Percentiles rank a stretch among this genome's conserved stretches.
These are phyloP conservation scores for Aldabrachelys gigantea DNA, from an alignment of 2,113 vertebrate genomes.

Conservation along the genomic window DNA sequence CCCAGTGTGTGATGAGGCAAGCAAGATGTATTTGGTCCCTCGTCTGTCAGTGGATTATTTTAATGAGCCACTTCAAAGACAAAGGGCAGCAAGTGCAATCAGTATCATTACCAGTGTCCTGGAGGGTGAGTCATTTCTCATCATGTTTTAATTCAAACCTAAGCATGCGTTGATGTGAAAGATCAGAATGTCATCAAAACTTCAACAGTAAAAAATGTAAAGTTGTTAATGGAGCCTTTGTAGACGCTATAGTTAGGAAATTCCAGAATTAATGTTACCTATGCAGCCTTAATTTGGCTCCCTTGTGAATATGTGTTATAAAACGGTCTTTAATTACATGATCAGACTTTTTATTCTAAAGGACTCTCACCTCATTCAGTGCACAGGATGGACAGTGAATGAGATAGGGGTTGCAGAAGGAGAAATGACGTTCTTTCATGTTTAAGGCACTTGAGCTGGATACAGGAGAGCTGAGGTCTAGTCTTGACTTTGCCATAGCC, in stretches of 20 bases:
- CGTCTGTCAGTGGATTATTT: constrained; percentile 82
- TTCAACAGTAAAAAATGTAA: not conserved
- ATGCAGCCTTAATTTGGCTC: not conserved
- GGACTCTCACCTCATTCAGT: rapidly evolving
- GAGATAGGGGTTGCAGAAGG: rapidly evolving
- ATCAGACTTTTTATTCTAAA: rapidly evolving
- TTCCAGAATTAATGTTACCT: not conserved
- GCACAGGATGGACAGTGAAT: not conserved
- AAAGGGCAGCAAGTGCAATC: constrained; percentile 89
- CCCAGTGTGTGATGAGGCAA: constrained; percentile 81
- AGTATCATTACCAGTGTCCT: constrained; percentile 94
- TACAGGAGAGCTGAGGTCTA: not conserved
- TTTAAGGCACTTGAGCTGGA: not conserved
- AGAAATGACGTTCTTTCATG: not conserved
- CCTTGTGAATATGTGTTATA: not conserved
- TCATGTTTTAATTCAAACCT: constrained; percentile 15
- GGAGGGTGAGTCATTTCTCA: constrained; percentile 82
- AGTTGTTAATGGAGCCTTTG: not conserved
- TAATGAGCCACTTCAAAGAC: constrained; percentile 79
- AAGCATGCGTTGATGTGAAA: not conserved
- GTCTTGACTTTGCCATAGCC: not conserved
- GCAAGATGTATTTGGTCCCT: constrained; percentile 78
- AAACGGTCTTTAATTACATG: not conserved
- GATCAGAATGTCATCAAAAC: not conserved
- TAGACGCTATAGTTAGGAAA: not conserved